These are phyloP conservation scores for Corydoras sp. DNA, from an alignment of 2,113 vertebrate genomes.

Conservation along the genomic window DNA sequence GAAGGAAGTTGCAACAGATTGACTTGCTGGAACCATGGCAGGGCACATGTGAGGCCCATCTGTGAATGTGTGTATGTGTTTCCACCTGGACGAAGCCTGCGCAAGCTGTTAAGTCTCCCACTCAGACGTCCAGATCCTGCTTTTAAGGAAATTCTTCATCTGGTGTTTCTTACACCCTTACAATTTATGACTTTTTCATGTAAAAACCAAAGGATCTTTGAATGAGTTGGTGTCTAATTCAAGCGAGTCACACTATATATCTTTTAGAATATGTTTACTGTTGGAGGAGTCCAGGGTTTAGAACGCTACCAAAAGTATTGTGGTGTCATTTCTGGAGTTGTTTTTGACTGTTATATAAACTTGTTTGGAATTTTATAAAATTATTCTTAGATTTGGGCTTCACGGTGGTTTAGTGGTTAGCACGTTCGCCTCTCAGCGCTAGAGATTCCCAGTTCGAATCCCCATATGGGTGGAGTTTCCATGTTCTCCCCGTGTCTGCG, in stretches of 20 bases:
- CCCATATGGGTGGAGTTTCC: too few species aligned
- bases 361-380: too few species aligned
- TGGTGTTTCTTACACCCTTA: constrained; percentile 39
- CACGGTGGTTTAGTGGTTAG: too few species aligned
- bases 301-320: not conserved
- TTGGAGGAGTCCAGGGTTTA: not conserved
- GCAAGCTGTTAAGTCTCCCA: constrained; percentile 51
- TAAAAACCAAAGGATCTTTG: constrained; percentile 26
- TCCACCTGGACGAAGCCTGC: constrained; percentile 63
- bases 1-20: constrained; percentile 53
- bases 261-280: constrained; percentile 23
- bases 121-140: constrained; percentile 41
- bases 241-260: constrained; percentile 21
- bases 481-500: too few species aligned
- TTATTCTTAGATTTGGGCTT: too few species aligned
- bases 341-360: constrained; percentile 31
- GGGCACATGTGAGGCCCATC: constrained; percentile 65
- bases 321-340: constrained; percentile 18
- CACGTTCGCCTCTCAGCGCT: too few species aligned
- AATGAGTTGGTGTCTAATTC: constrained; percentile 26
- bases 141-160: constrained; percentile 45
- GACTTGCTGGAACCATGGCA: constrained; percentile 52
- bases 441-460: too few species aligned
- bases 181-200: constrained; percentile 35
- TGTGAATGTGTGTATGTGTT: constrained; percentile 74